Evolutionary conservation across 1,140 invertebrate species (phyloP).

Genomic region (Diorhabda elongata): DNA sequence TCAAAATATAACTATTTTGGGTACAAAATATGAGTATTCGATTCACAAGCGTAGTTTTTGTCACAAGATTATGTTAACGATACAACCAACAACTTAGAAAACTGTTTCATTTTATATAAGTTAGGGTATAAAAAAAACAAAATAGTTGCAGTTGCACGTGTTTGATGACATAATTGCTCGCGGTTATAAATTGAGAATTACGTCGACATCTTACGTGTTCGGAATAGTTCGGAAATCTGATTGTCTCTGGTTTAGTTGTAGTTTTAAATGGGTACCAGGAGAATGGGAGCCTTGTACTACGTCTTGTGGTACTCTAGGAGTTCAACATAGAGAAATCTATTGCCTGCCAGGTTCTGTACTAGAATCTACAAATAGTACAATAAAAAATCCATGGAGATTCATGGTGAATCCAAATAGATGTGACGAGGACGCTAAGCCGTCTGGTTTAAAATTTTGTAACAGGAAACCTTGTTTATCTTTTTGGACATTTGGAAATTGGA

Average conservation of each 20-base stretch:
- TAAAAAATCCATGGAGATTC: constrained; percentile 48
- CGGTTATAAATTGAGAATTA: too few species aligned
- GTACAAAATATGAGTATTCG: too few species aligned
- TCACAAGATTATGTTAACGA: too few species aligned
- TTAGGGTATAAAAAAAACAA: too few species aligned
- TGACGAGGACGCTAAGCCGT: constrained; percentile 46
- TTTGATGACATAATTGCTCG: too few species aligned
- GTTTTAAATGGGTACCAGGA: constrained; percentile 58
- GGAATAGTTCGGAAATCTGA: too few species aligned
- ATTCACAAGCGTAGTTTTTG: too few species aligned
- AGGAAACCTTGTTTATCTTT: constrained; percentile 57
- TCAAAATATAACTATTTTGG: too few species aligned
- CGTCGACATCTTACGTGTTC: too few species aligned
- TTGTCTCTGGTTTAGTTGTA: constrained; percentile 50
- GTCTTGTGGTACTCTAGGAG: constrained; percentile 57
- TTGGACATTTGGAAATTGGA: constrained; percentile 67
- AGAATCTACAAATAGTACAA: constrained; percentile 20
- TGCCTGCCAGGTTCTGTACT: constrained; percentile 52
- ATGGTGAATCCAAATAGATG: constrained; percentile 57
- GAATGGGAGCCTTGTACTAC: constrained; percentile 63
- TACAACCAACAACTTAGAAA: too few species aligned
- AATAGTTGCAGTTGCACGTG: too few species aligned
- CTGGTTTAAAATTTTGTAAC: constrained; percentile 56
- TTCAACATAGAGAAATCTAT: constrained; percentile 59
- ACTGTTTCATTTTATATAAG: too few species aligned